phyloP scores from a whole-genome alignment of 2,113 vertebrate species.

The Gadus chalcogrammus region DNA sequence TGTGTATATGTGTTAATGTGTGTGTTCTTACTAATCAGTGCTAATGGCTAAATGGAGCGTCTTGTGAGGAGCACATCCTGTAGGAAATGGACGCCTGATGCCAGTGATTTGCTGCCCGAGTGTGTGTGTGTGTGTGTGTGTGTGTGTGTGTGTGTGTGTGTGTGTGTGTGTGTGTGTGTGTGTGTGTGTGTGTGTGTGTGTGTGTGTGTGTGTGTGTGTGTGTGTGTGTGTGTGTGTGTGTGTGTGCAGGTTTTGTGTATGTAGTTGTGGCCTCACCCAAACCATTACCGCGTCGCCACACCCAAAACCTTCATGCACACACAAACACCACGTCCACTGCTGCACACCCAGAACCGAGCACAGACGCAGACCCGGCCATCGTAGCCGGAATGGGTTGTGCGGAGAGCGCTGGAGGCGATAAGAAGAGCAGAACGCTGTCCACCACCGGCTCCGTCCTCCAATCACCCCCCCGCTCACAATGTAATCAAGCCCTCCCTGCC shows the following conservation, averaged over 20 bases:
- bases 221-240: too few relatives aligned
- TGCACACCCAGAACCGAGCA: too few relatives aligned
- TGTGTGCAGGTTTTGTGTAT: neutral
- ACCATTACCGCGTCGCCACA: too few relatives aligned
- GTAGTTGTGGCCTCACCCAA: too few relatives aligned
- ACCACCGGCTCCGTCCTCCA: too few relatives aligned
- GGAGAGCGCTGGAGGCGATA: too few relatives aligned
- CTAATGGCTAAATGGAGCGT: constrained; percentile 24
- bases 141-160: neutral
- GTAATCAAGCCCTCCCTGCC: constrained; percentile 33
- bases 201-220: neutral
- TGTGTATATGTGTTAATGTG: neutral
- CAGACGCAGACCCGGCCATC: too few relatives aligned
- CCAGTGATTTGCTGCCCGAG: constrained; percentile 24
- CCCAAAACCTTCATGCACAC: neutral
- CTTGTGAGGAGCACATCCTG: constrained; percentile 32
- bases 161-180: constrained; percentile 9
- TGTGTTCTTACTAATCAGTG: constrained; percentile 8
- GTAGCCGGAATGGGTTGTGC: too few relatives aligned
- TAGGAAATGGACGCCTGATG: constrained; percentile 47
- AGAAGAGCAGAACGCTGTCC: too few relatives aligned
- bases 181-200: neutral
- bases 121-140: neutral
- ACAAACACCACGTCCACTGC: neutral
- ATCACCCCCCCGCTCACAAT: constrained; percentile 20